Evolutionary conservation across 2,113 vertebrate genomes (phyloP), one percentile per base, ranked within the genome.

Genomic region (Euleptes europaea): DNA sequence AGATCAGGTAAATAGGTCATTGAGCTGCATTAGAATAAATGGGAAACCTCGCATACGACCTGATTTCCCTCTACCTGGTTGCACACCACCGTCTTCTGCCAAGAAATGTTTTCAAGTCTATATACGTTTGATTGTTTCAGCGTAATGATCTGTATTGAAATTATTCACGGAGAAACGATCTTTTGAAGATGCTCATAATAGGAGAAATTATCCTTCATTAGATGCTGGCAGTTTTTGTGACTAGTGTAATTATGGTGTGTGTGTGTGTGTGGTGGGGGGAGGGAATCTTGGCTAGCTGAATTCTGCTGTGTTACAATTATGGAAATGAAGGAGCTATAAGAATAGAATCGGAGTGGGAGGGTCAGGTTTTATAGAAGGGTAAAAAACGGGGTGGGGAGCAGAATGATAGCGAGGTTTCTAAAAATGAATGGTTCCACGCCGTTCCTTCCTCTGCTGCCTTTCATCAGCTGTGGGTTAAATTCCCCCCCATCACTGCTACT

Each of bases 201-300:
- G 94, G 94, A 93, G 92, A 96, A 96, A 97, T 96, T 96, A 97
- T 96, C 94, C 91, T 94, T 96, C 95, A 95, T 97, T 97, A 96
- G 94, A 92, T 93, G 90, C 94, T 96, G 96, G 95, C 94, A 95
- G 94, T 93, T 95, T 92, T 92, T 92, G 91, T 94, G 95, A 97
- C 94, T 95, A 94, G 89, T 91, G 47, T 96, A 97, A 97, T 97
- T 96, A 97, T 44, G 44, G 9, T n/a, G n/a, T n/a, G n/a, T n/a
- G n/a, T n/a, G n/a, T n/a, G n/a, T n/a, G n/a, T n/a, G n/a, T 94
- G 94, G 94, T 93, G 90, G 10, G 81, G 88, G 90, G 72, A 5
- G 31, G n/a, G 7, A 40, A 95, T 92, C 94, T 93, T 92, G 92
- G 93, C 92, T 92, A 86, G 93, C 95, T 97, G 92, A 96, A 95